Evolutionary conservation across 2,888 invertebrate species (phyloP).

Genomic region (Mythimna vitellina): DNA sequence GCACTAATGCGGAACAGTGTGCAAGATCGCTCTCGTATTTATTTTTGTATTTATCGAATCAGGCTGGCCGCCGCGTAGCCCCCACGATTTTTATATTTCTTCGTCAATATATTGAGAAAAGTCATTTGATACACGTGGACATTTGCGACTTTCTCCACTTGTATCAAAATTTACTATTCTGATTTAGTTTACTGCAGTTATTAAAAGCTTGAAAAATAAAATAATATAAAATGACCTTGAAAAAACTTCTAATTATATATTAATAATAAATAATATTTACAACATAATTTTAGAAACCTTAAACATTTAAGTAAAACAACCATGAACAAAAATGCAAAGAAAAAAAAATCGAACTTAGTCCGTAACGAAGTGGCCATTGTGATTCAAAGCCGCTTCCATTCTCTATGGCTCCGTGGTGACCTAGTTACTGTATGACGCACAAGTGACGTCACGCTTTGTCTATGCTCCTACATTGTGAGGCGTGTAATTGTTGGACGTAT

Average conservation of each 20-base stretch:
- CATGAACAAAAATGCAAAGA: constrained; percentile 43
- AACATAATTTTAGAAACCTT: not conserved
- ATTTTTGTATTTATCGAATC: too few relatives aligned
- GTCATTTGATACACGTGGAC: too few relatives aligned
- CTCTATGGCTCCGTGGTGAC: constrained; percentile 64
- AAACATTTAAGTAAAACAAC: not conserved
- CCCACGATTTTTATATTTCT: too few relatives aligned
- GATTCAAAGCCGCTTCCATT: constrained; percentile 57
- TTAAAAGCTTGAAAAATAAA: not conserved
- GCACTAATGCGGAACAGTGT: too few relatives aligned
- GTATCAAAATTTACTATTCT: too few relatives aligned
- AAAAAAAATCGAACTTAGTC: constrained; percentile 30
- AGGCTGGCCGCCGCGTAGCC: too few relatives aligned
- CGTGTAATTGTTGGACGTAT: constrained; percentile 58
- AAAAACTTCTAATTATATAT: not conserved
- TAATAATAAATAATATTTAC: not conserved
- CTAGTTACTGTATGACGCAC: constrained; percentile 75
- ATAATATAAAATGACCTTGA: not conserved
- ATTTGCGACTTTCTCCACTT: too few relatives aligned
- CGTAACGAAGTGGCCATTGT: constrained; percentile 59
- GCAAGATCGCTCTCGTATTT: too few relatives aligned
- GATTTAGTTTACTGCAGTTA: too few relatives aligned
- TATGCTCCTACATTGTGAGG: constrained; percentile 60
- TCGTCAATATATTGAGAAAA: too few relatives aligned
- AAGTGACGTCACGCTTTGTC: constrained; percentile 72